Conservation (phyloP, 2,113 vertebrate genomes). For the Lota lota region DNA sequence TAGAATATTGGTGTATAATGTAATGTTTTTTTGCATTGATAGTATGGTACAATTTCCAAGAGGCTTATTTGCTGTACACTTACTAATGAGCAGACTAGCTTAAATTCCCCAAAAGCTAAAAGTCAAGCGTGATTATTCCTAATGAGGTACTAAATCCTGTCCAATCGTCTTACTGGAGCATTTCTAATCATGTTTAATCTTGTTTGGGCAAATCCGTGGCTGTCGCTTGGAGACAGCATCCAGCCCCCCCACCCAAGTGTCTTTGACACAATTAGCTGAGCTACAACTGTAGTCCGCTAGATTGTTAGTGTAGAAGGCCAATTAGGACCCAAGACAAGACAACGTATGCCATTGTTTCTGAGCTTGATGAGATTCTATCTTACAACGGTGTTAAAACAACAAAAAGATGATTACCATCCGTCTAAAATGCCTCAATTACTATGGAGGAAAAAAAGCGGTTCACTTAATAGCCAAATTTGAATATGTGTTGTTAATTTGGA, state of each 20-base stretch:
- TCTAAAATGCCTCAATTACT: too few relatives aligned
- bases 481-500: constrained; percentile 32
- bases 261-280: constrained; percentile 48
- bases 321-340: constrained; percentile 39
- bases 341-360: constrained; percentile 11
- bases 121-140: constrained; percentile 41
- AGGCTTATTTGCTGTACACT: not conserved
- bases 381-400: constrained; percentile 7
- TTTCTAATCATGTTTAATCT: constrained; percentile 73
- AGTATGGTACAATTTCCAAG: too few relatives aligned
- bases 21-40: not conserved
- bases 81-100: not conserved
- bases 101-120: constrained; percentile 11
- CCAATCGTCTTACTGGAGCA: constrained; percentile 45
- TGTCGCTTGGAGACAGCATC: constrained; percentile 42
- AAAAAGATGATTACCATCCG: not conserved
- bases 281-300: constrained; percentile 17
- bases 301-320: constrained; percentile 33
- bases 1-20: not conserved
- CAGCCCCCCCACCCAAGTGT: constrained; percentile 41
- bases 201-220: constrained; percentile 68
- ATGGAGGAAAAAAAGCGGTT: not conserved
- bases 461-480: constrained; percentile 12
- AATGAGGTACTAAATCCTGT: constrained; percentile 47
- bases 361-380: constrained; percentile 23